Conservation (phyloP, 2,888 invertebrate genomes). For the Himalopsyche anomala region DNA sequence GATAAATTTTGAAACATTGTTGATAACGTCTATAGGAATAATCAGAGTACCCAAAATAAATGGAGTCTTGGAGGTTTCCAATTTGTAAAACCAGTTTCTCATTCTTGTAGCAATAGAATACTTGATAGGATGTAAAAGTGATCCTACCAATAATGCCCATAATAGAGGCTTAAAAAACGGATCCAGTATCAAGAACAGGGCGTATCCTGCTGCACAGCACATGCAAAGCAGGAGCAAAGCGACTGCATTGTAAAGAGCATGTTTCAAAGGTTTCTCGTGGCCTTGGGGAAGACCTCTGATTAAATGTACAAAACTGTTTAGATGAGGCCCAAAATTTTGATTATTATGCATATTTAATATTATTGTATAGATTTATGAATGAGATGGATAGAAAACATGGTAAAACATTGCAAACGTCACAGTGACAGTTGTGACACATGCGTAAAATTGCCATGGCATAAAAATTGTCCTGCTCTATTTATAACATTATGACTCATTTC, state of each 20-base stretch:
- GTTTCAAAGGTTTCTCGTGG: constrained; percentile 92
- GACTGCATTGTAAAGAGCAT: constrained; percentile 92
- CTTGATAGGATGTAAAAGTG: constrained; percentile 97
- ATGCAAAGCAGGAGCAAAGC: constrained; percentile 86
- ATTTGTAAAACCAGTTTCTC: constrained; percentile 86
- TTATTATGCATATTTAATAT: constrained; percentile 61
- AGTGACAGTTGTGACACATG: constrained; percentile 26
- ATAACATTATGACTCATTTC: no score
- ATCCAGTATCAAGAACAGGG: constrained; percentile 89
- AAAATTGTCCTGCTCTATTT: not conserved
- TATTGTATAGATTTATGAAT: not conserved
- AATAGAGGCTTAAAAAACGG: constrained; percentile 95
- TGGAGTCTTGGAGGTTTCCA: constrained; percentile 82
- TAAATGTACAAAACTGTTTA: constrained; percentile 83
- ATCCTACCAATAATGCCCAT: constrained; percentile 98
- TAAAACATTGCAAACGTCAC: not conserved
- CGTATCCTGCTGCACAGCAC: constrained; percentile 83
- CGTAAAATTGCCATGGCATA: not conserved
- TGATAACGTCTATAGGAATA: constrained; percentile 86
- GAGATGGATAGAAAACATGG: not conserved
- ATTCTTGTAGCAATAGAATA: constrained; percentile 85
- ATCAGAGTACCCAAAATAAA: constrained; percentile 78
- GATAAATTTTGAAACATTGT: constrained; percentile 85
- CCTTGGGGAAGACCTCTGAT: constrained; percentile 84
- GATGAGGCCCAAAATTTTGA: constrained; percentile 67